Conservation (phyloP, 1,140 invertebrate genomes). For the Ceratosolen fusciceps region DNA sequence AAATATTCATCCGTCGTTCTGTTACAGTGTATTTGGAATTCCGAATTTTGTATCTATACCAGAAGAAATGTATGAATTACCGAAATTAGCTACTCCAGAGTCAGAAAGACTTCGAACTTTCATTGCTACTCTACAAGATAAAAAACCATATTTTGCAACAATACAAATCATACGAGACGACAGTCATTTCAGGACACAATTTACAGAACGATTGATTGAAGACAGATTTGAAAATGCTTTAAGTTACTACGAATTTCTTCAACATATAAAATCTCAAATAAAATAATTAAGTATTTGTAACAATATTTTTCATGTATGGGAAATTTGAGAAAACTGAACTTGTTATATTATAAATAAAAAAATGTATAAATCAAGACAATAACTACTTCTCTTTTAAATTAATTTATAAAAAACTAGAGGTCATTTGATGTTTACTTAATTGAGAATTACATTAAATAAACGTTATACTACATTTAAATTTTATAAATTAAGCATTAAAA, state of each 20-base stretch:
- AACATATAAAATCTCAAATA: constrained; percentile 93
- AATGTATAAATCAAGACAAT: background rate
- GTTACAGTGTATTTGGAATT: constrained; percentile 81
- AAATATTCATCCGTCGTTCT: constrained; percentile 81
- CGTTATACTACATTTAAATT: no score
- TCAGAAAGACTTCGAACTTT: constrained; percentile 86
- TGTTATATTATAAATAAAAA: constrained; percentile 43
- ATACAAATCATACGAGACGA: constrained; percentile 93
- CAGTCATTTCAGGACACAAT: constrained; percentile 83
- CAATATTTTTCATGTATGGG: constrained; percentile 47
- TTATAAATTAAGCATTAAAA: no score
- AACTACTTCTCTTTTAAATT: constrained; percentile 38
- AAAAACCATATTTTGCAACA: constrained; percentile 83
- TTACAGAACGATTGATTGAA: constrained; percentile 92
- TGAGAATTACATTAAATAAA: no score
- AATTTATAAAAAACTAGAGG: constrained; percentile 45
- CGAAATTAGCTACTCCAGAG: constrained; percentile 82
- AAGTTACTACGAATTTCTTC: constrained; percentile 98
- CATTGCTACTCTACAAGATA: constrained; percentile 86
- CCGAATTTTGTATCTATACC: constrained; percentile 76
- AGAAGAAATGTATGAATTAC: constrained; percentile 81
- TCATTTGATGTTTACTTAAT: no score
- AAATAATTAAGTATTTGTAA: constrained; percentile 74
- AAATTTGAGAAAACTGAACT: constrained; percentile 41
- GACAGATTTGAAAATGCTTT: constrained; percentile 93